These are phyloP conservation scores for Triplophysa yarkandensis DNA, from an alignment of 2,797 vertebrate species.

Conservation along the genomic window DNA sequence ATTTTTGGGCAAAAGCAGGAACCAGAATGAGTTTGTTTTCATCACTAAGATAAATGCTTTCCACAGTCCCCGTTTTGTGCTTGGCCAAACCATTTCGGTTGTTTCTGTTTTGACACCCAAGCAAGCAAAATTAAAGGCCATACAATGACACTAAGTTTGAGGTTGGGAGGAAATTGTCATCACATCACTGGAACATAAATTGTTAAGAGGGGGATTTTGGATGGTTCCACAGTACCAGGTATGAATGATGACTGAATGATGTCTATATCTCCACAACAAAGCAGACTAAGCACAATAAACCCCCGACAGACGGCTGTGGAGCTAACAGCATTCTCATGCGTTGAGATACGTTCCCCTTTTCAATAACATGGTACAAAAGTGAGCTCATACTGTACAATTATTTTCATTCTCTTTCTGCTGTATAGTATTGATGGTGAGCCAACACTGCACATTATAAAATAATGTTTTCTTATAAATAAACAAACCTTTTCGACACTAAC, in stretches of 20 bases:
- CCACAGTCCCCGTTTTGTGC: background rate
- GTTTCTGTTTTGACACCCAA: constrained; percentile 9
- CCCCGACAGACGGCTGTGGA: constrained; percentile 7
- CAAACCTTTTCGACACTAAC: constrained; percentile 34
- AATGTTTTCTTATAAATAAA: constrained; percentile 19
- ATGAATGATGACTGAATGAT: constrained; percentile 37
- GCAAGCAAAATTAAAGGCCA: constrained; percentile 4
- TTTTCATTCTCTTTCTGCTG: constrained; percentile 36
- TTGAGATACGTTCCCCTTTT: constrained; percentile 35
- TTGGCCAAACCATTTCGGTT: background rate
- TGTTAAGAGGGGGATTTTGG: constrained; percentile 32
- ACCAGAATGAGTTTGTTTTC: constrained; percentile 43
- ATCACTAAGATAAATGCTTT: constrained; percentile 6
- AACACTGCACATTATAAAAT: constrained; percentile 9
- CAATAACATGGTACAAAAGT: constrained; percentile 38
- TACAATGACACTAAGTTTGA: background rate
- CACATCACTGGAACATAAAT: constrained; percentile 43
- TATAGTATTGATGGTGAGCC: background rate
- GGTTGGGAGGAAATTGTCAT: constrained; percentile 10
- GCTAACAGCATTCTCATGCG: constrained; percentile 43
- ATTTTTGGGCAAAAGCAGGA: constrained; percentile 29
- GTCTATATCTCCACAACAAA: constrained; percentile 37
- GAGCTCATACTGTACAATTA: constrained; percentile 43
- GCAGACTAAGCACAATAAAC: constrained; percentile 47
- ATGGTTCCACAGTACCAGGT: constrained; percentile 48